A percentile compares a stretch with the other conserved stretches of the same genome.
These are phyloP conservation scores for Neelides folsomi DNA, from an alignment of 2,888 invertebrate genomes.

Conservation along the genomic window DNA sequence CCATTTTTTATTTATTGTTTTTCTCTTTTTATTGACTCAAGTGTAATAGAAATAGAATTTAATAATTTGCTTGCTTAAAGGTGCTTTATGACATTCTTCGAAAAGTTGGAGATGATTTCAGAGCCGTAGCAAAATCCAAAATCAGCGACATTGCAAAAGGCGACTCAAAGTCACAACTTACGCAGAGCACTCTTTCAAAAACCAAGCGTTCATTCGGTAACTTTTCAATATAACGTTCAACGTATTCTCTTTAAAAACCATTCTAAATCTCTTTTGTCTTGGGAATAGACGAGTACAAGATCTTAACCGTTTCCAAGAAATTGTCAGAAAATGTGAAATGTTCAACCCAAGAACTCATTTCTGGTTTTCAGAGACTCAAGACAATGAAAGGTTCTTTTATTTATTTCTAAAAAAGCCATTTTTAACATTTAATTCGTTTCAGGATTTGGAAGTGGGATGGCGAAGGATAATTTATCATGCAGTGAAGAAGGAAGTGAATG, in stretches of 20 bases:
- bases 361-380: slow-evolving; percentile 16
- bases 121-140: slow-evolving; percentile 32
- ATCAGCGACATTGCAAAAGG: slow-evolving; percentile 33
- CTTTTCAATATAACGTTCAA: neutral
- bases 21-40: too few species aligned
- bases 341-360: slow-evolving; percentile 23
- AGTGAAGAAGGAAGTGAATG: slow-evolving; percentile 26
- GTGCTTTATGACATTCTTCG: slow-evolving; percentile 30
- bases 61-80: too few species aligned
- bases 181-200: slow-evolving; percentile 30
- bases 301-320: slow-evolving; percentile 27
- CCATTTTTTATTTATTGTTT: too few species aligned
- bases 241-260: neutral
- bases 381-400: slow-evolving; percentile 19
- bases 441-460: slow-evolving; percentile 9
- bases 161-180: slow-evolving; percentile 30
- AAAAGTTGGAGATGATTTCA: slow-evolving; percentile 32
- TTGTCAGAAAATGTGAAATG: slow-evolving; percentile 28
- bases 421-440: neutral
- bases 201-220: neutral
- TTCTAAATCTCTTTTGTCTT: neutral
- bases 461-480: slow-evolving; percentile 3
- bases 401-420: neutral
- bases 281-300: slow-evolving; percentile 29
- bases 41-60: too few species aligned